Conservation (phyloP, 2,797 vertebrate genomes). For the Manis crassicaudata region DNA sequence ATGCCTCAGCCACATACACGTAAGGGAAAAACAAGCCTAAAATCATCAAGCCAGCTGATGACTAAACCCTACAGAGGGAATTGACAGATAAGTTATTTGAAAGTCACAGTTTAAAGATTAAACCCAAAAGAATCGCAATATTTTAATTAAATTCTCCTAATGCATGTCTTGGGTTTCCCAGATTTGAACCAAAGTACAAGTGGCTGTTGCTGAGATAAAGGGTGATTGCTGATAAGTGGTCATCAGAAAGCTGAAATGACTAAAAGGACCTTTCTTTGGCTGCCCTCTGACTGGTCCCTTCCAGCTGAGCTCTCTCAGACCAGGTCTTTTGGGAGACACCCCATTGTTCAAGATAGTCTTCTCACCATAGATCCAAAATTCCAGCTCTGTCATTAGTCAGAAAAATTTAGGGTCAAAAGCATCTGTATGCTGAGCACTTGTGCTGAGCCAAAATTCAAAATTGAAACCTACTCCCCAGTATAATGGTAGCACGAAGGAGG, state of each 20-base stretch:
- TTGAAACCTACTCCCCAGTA: background rate
- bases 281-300: background rate
- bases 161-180: background rate
- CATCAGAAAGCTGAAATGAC: background rate
- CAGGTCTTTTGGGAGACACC: background rate
- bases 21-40: background rate
- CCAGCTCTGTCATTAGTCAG: background rate
- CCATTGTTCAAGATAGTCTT: background rate
- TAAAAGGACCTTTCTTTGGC: background rate
- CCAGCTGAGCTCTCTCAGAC: background rate
- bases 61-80: background rate
- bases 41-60: background rate
- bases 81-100: background rate
- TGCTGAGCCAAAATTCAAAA: background rate
- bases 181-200: background rate
- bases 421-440: background rate
- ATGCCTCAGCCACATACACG: background rate
- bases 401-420: background rate
- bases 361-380: background rate
- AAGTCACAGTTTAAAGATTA: conserved; percentile 56
- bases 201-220: background rate
- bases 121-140: conserved; percentile 38
- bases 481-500: no score
- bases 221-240: background rate
- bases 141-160: conserved; percentile 51